phyloP scores from a whole-genome alignment of 2,113 vertebrate species.

The Oreochromis aureus region DNA sequence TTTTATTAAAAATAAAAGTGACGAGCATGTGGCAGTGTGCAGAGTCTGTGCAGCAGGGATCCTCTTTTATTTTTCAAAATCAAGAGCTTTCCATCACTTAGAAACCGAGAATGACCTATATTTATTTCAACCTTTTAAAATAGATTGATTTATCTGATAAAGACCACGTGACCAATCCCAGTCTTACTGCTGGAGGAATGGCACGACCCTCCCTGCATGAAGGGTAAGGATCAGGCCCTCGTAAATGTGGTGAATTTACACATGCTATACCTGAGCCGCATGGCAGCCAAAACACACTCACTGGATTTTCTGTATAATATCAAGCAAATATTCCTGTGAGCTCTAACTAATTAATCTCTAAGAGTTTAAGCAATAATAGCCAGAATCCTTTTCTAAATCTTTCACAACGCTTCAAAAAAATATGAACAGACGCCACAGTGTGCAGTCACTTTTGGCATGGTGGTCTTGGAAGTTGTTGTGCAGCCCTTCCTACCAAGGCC shows the following conservation, averaged over 20 bases:
- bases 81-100: background rate
- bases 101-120: background rate
- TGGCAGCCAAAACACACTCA: background rate
- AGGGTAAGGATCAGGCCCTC: background rate
- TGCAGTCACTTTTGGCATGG: conserved; percentile 28
- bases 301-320: background rate
- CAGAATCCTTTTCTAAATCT: background rate
- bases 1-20: background rate
- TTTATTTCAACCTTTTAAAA: background rate
- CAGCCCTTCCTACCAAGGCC: conserved; percentile 15
- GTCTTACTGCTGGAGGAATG: background rate
- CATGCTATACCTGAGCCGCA: background rate
- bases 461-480: conserved; percentile 33
- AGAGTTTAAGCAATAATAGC: background rate
- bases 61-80: background rate
- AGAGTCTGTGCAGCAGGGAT: background rate
- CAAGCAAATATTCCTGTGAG: background rate
- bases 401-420: background rate
- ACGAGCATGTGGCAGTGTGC: background rate
- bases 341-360: background rate
- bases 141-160: background rate
- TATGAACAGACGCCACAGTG: background rate
- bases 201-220: background rate
- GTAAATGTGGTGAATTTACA: background rate
- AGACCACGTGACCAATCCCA: background rate